Conservation (phyloP, 2,113 vertebrate genomes). For the Xerus inauris region DNA sequence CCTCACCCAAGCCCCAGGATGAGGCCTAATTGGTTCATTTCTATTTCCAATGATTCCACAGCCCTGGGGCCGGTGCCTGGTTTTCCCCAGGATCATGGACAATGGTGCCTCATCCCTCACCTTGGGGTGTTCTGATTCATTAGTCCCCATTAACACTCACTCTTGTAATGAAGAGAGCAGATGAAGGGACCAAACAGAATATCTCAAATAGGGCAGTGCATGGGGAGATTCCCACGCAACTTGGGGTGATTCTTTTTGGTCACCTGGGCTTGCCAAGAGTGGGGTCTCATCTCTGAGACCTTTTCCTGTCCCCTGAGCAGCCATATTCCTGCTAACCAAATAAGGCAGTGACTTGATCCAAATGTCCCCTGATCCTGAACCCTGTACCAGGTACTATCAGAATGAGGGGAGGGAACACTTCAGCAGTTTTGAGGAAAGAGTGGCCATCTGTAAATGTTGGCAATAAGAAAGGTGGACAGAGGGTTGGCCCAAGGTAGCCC, state of each 20-base stretch:
- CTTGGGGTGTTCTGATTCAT: slow-evolving; percentile 44
- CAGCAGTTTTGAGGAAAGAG: not conserved
- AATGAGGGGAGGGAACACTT: not conserved
- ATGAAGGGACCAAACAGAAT: not conserved
- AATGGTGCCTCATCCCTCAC: not conserved
- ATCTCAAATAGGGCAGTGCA: not conserved
- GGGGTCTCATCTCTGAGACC: not conserved
- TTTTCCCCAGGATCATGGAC: slow-evolving; percentile 48
- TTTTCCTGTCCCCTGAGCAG: not conserved
- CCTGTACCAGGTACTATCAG: too few relatives aligned
- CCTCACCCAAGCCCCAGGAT: not conserved
- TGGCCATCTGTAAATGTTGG: not conserved
- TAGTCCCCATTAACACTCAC: not conserved
- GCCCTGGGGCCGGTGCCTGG: not conserved
- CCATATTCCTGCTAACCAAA: not conserved
- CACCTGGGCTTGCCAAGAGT: not conserved
- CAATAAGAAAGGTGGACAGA: not conserved
- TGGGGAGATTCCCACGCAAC: not conserved
- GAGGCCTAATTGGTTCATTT: not conserved
- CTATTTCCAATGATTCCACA: not conserved
- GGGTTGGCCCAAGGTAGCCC: not conserved
- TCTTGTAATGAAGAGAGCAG: not conserved
- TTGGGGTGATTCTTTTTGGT: not conserved
- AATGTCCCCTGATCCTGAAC: not conserved
- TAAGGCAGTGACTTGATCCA: not conserved